A percentile compares a stretch with the other conserved stretches of the same genome.
Evolutionary conservation across 2,797 vertebrate species (phyloP).

Genomic region (Australoheros facetus): DNA sequence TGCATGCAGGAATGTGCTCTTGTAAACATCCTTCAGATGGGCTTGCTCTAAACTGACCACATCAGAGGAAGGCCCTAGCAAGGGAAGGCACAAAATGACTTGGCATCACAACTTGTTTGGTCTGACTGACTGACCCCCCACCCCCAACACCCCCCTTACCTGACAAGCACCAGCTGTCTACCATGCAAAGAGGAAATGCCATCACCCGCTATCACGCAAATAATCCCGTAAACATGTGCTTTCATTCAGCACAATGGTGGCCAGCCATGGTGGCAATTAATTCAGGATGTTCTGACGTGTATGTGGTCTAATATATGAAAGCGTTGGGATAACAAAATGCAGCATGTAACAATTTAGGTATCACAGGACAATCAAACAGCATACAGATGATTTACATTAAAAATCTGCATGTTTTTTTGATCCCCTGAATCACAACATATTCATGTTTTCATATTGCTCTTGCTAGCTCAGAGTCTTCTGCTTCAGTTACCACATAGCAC

Average conservation of each 20-base stretch:
- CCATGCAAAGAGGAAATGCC: slow-evolving; percentile 33
- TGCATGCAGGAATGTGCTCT: slow-evolving; percentile 11
- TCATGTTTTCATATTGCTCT: not conserved
- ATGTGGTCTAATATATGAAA: slow-evolving; percentile 12
- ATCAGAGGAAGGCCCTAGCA: slow-evolving; percentile 26
- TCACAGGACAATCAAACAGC: not conserved
- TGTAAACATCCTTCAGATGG: slow-evolving; percentile 45
- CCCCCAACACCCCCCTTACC: slow-evolving; percentile 9
- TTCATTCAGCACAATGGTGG: slow-evolving; percentile 35
- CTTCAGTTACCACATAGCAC: not conserved
- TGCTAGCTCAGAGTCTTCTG: slow-evolving; percentile 1
- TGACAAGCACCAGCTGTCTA: slow-evolving; percentile 52
- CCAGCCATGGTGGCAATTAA: slow-evolving; percentile 16
- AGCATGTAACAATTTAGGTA: slow-evolving; percentile 22
- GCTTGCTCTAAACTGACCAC: slow-evolving; percentile 38
- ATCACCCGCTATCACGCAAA: slow-evolving; percentile 27
- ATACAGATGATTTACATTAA: slow-evolving; percentile 28
- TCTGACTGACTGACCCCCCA: not conserved
- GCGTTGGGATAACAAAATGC: slow-evolving; percentile 14
- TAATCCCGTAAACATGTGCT: slow-evolving; percentile 30
- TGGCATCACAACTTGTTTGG: slow-evolving; percentile 29
- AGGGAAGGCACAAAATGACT: slow-evolving; percentile 2
- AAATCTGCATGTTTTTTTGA: not conserved
- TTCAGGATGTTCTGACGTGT: slow-evolving; percentile 19
- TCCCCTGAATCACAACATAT: not conserved